phyloP scores from a whole-genome alignment of 2,888 invertebrate genomes.

The Xylocampa areola region DNA sequence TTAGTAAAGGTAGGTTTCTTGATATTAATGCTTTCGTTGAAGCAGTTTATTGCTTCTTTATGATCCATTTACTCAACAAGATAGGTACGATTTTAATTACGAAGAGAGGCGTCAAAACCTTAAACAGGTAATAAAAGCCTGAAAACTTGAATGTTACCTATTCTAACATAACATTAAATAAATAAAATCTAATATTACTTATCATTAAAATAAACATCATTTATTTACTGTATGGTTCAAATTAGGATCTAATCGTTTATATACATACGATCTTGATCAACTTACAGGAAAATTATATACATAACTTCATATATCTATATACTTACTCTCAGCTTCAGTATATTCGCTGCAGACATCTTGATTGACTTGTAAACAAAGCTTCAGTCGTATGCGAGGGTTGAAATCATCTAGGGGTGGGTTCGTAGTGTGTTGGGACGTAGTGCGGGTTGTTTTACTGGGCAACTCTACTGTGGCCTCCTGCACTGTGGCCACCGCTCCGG shows the following conservation, averaged over 20 bases:
- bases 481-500: conserved; percentile 92
- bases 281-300: too few relatives aligned
- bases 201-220: too few relatives aligned
- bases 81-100: conserved; percentile 16
- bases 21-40: conserved; percentile 24
- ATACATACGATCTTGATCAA: too few relatives aligned
- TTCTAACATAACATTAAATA: too few relatives aligned
- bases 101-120: conserved; percentile 1
- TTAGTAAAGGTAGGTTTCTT: too few relatives aligned
- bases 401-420: conserved; percentile 91
- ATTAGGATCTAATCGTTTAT: too few relatives aligned
- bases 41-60: conserved; percentile 33
- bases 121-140: background rate
- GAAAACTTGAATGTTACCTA: background rate
- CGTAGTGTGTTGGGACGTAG: conserved; percentile 86
- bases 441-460: conserved; percentile 74
- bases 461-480: conserved; percentile 93
- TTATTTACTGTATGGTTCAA: too few relatives aligned
- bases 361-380: conserved; percentile 94
- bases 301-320: conserved; percentile 7
- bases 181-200: too few relatives aligned
- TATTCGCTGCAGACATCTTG: conserved; percentile 95
- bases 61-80: conserved; percentile 17
- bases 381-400: conserved; percentile 93
- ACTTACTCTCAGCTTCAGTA: conserved; percentile 95